Base-by-base conservation (phyloP, 2,888 invertebrate genomes). In the Suillia variegata region DNA sequence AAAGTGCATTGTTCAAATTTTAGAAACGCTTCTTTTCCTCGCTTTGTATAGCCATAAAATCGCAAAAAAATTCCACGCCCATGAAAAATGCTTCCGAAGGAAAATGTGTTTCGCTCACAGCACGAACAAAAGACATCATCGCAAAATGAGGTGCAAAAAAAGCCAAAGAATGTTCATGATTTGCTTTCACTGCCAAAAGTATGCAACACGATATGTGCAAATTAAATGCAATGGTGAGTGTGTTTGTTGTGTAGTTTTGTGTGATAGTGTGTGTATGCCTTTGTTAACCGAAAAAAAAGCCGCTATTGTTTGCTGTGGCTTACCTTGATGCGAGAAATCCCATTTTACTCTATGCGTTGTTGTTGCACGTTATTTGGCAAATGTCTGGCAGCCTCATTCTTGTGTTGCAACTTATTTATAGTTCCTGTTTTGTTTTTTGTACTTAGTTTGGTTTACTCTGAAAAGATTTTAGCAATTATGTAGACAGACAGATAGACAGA, bases 1-100 rank as follows among this genome's bases (percentile, higher is more conserved):
- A 38, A 38, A 38, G 22, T 38, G 34, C 34, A 38, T 49, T 56
- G 15, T 50, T 34, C 13, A 22, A 49, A 56, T 56, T 56, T 15
- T 26, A n/a, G n/a, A n/a, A n/a, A n/a, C n/a, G 31, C 31, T 31
- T 5, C 31, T 31, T 31, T 8, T 5, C 31, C 31, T 31, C 6
- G 31, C 31, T 8, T 5, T 12, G 38, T n/a, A 38, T n/a, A 38
- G n/a, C 6, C 6, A 38, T 13, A n/a, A 8, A 38, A 38, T 4
- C 4, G 38, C 38, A 4, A 8, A 5, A 38, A 26, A 26, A 26
- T 26, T 26, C 26, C 26, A 26, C n/a, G n/a, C n/a, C n/a, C 10
- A 26, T 26, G 10, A 5, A 26, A 10, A 26, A 26, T 26, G 26
- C 10, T 6, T 26, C 5, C 26, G 5, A 26, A 6, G 10, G 26